Evolutionary conservation across 2,888 invertebrate genomes (phyloP).

Genomic region (Callosobruchus maculatus): DNA sequence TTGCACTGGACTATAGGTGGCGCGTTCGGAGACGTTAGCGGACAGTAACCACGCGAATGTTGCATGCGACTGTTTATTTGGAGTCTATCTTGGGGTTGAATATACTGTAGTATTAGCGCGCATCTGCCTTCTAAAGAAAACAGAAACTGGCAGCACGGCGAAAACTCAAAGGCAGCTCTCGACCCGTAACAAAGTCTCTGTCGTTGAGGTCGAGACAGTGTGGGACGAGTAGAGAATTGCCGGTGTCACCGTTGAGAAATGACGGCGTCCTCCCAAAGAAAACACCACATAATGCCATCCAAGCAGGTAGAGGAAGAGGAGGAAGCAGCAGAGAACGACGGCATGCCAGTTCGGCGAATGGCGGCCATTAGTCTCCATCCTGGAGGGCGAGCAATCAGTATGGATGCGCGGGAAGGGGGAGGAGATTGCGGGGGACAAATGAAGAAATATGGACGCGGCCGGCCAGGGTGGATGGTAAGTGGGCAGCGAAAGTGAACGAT

Average conservation of each 20-base stretch:
- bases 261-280: conserved; percentile 37
- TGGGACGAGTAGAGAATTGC: conserved; percentile 39
- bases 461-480: conserved; percentile 34
- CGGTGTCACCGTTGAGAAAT: conserved; percentile 47
- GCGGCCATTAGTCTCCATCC: conserved; percentile 49
- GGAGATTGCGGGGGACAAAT: conserved; percentile 36
- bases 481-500: conserved; percentile 34
- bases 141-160: neutral
- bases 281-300: conserved; percentile 31
- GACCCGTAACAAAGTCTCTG: conserved; percentile 34
- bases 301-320: conserved; percentile 32
- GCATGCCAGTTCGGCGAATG: conserved; percentile 42
- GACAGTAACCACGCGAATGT: too few relatives aligned
- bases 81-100: too few relatives aligned
- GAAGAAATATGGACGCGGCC: conserved; percentile 48
- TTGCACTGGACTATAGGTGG: too few relatives aligned
- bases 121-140: too few relatives aligned
- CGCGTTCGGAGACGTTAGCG: too few relatives aligned
- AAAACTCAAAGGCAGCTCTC: conserved; percentile 33
- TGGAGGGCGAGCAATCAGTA: conserved; percentile 36
- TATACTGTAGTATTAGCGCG: too few relatives aligned
- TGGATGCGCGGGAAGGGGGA: conserved; percentile 22
- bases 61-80: too few relatives aligned
- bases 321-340: conserved; percentile 6
- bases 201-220: conserved; percentile 36